A percentile compares a stretch with the other conserved stretches of the same genome.
Evolutionary conservation across 2,797 vertebrate species (phyloP).

Genomic region (Enteromius thamalakanensis): DNA sequence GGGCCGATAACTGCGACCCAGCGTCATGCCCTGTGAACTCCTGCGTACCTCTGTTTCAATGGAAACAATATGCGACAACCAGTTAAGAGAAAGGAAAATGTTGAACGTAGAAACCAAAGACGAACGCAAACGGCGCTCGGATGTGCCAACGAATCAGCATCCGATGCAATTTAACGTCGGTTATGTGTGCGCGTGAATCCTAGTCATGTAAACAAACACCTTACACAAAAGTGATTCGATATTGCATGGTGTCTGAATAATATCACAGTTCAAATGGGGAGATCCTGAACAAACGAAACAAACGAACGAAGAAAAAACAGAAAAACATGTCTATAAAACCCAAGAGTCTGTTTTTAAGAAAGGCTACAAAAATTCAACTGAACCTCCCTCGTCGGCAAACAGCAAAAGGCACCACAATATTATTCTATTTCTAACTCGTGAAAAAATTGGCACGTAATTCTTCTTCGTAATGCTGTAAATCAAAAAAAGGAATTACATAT

Average conservation of each 20-base stretch:
- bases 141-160: conserved; percentile 60
- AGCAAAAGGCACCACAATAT: conserved; percentile 95
- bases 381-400: conserved; percentile 93
- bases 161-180: conserved; percentile 52
- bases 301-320: conserved; percentile 58
- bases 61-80: conserved; percentile 64
- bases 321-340: conserved; percentile 78
- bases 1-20: conserved; percentile 65
- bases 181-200: conserved; percentile 67
- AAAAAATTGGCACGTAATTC: conserved; percentile 97
- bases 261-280: conserved; percentile 86
- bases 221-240: conserved; percentile 81
- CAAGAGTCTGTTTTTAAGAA: conserved; percentile 86
- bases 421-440: conserved; percentile 95
- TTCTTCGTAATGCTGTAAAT: conserved; percentile 96
- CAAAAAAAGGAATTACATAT: conserved; percentile 95
- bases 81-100: conserved; percentile 58
- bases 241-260: conserved; percentile 86
- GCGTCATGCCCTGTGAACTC: conserved; percentile 66
- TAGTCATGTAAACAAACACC: conserved; percentile 84
- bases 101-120: conserved; percentile 39
- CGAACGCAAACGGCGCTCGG: conserved; percentile 62
- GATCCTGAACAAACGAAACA: conserved; percentile 79
- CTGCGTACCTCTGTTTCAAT: conserved; percentile 61
- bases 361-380: conserved; percentile 94